These are phyloP conservation scores for Magallana gigas DNA, from an alignment of 1,140 invertebrate genomes.

Conservation along the genomic window DNA sequence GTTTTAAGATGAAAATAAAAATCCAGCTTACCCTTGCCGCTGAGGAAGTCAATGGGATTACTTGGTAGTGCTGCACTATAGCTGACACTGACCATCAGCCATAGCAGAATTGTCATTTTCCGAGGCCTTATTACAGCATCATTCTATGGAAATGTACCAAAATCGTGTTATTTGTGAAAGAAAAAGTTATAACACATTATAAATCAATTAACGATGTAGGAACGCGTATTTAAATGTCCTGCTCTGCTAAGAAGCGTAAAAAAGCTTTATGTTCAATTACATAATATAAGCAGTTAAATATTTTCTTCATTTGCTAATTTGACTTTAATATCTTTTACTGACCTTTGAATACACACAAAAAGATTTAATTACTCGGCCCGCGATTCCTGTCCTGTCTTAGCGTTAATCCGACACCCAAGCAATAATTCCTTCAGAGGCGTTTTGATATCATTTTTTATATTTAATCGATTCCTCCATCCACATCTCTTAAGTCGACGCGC, in stretches of 20 bases:
- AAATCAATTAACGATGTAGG: too few species aligned
- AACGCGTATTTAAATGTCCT: too few species aligned
- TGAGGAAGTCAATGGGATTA: neutral
- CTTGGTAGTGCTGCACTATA: neutral
- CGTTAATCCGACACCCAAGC: neutral
- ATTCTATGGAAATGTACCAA: neutral
- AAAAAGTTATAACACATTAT: too few species aligned
- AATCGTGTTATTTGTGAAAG: too few species aligned
- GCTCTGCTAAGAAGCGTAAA: too few species aligned
- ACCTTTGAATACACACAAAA: too few species aligned
- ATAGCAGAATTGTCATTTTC: neutral
- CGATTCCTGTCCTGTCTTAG: neutral
- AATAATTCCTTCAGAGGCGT: neutral
- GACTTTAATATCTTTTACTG: too few species aligned
- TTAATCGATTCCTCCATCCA: neutral
- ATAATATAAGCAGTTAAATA: too few species aligned
- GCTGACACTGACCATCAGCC: neutral
- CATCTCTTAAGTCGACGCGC: neutral
- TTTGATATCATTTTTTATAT: conserved; percentile 3
- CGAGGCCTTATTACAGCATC: neutral
- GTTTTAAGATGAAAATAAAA: too few species aligned
- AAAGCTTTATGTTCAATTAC: too few species aligned
- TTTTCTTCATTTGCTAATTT: too few species aligned
- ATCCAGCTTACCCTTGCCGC: neutral
- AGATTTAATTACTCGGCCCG: too few species aligned